A percentile compares a stretch with the other conserved stretches of the same genome.
Evolutionary conservation across 2,888 invertebrate species (phyloP).

Genomic region (Archips xylosteana): DNA sequence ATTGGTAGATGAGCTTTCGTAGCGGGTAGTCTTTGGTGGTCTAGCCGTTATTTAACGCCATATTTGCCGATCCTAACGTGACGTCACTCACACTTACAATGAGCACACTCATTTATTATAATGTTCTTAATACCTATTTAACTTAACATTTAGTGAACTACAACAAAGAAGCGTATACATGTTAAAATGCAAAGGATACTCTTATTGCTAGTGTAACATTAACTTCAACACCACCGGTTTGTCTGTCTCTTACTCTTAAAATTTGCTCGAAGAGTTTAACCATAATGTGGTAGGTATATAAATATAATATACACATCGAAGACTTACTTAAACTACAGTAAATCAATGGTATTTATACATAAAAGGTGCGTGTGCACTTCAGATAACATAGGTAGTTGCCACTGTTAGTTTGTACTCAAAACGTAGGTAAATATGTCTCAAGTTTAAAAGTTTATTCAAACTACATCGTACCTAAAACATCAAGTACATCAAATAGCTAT

Average conservation of each 20-base stretch:
- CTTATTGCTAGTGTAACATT: slow-evolving; percentile 27
- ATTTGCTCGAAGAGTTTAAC: background rate
- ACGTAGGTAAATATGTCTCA: background rate
- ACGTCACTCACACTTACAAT: slow-evolving; percentile 33
- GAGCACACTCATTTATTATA: slow-evolving; percentile 32
- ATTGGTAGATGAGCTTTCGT: slow-evolving; percentile 43
- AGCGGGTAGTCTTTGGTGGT: slow-evolving; percentile 79
- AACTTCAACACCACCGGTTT: background rate
- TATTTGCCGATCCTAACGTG: slow-evolving; percentile 42
- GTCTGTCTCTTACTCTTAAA: background rate
- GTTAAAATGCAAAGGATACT: slow-evolving; percentile 38
- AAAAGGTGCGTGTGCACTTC: background rate
- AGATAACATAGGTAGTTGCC: background rate
- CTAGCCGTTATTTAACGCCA: slow-evolving; percentile 75
- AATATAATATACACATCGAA: background rate
- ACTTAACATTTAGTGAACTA: slow-evolving; percentile 36
- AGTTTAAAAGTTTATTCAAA: background rate
- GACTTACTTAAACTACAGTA: background rate
- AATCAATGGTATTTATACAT: slow-evolving; percentile 1
- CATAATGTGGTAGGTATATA: background rate
- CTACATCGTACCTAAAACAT: no score
- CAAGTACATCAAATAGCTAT: no score
- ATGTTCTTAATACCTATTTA: slow-evolving; percentile 27
- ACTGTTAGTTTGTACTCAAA: background rate
- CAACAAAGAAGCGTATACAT: slow-evolving; percentile 38